Base-by-base conservation (phyloP, 2,113 vertebrate species). In the Proterorhinus semilunaris region DNA sequence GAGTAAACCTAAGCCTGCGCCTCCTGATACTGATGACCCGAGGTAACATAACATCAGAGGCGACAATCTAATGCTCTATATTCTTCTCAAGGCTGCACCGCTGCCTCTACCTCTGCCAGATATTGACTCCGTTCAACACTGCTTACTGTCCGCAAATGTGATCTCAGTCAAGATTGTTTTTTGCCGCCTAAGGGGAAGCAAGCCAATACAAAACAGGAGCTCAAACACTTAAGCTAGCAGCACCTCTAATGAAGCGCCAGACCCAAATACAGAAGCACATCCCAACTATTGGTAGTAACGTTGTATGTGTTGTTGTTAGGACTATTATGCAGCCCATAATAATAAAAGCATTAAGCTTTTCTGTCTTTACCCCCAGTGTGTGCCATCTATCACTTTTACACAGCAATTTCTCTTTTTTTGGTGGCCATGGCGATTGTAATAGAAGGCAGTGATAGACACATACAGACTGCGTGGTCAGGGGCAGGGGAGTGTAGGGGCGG, bases 71-170 rank as follows among this genome's bases (percentile, higher is more conserved):
- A 86, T 86, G 84, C 76, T 79, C 76, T 54, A 68, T 76, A 68
- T 81, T 82, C 76, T 66, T 81, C 78, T 83, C 75, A 62, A 62
- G 78, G 74, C 75, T 72, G 48, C 44, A 66, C 78, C 62, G 80
- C 76, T 78, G n/a, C 50, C 58, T 68, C 75, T 59, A 84, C 80
- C 64, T 85, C 79, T 81, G 83, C 87, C 87, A 90, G 81, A 79
- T 86, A 90, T 86, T 67, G 89, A 86, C 84, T 86, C 51, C 72
- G 69, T 75, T 91, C 86, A 84, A 75, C 83, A 83, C 75, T 88
- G 81, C 82, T 87, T 88, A 86, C 79, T 80, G 79, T 75, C 81
- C 73, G 61, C 78, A 83, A 86, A 80, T 83, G 76, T 58, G 83
- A 88, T 86, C 75, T 68, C 53, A 78, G 79, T 81, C 77, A 67